Evolutionary conservation across 2,113 vertebrate species (phyloP), one percentile per base, ranked within the genome.

Genomic region (Calcarius ornatus): DNA sequence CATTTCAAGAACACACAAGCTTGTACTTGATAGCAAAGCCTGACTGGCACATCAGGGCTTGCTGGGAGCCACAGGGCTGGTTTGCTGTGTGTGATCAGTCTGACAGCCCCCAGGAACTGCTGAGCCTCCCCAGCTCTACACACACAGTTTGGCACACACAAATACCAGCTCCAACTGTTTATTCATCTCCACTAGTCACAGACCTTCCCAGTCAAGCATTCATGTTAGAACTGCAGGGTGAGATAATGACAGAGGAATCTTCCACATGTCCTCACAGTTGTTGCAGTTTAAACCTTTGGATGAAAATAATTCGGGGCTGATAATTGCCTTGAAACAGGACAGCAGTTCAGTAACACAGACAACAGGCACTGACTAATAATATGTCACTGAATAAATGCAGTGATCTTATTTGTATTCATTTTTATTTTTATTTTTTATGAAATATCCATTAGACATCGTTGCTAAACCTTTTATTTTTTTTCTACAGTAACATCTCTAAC

Each of bases 251-350:
- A 11, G 76, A 94, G 90, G 90, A 96, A 94, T 96, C 94, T 93
- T 88, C 90, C 96, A 94, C n/a, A 48, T 96, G 94, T 83, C 86
- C 95, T 94, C 60, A 20, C 92, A 95, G 95, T 95, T 96, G 94
- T 25, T 88, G 88, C 69, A 81, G 73, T 88, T 95, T 86, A 90
- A 94, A 92, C 51, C 76, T 91, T 86, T 0, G 1, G 86, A 86
- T 75, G 90, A 92, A 96, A 96, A 68, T 95, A 81, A 65, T 95
- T 94, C 3, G 3, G 65, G 81, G 61, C 77, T 93, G 82, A 13
- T 85, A 96, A 68, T 17, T 86, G 94, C 76, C 60, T 93, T 81
- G 76, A 72, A 76, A 60, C 59, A 63, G 91, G 63, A 70, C 50
- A 63, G 54, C 77, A 73, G 50, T 61, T 70, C 71, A 88, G 75